Percentiles rank a stretch among this genome's conserved stretches.
phyloP scores from a whole-genome alignment of 2,797 vertebrate species.

The Linurgus olivaceus region DNA sequence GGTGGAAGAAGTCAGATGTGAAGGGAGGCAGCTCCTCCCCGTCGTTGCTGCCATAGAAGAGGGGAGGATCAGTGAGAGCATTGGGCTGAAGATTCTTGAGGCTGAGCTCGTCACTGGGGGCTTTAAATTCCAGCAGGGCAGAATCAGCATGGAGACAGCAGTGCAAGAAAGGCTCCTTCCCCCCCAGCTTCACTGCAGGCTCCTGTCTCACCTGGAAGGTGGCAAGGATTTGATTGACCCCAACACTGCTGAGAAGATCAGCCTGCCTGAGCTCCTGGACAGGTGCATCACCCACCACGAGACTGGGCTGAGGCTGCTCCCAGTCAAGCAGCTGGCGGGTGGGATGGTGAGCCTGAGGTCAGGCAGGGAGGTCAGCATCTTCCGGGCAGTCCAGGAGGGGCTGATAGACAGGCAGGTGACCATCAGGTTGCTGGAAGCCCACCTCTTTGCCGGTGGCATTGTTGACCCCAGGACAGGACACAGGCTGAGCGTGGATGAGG shows the following conservation, averaged over 20 bases:
- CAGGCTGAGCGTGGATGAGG: conserved; percentile 83
- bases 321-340: conserved; percentile 86
- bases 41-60: conserved; percentile 79
- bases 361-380: conserved; percentile 87
- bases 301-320: conserved; percentile 84
- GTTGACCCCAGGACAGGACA: conserved; percentile 89
- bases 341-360: conserved; percentile 87
- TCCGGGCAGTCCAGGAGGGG: conserved; percentile 89
- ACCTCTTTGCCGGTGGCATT: conserved; percentile 94
- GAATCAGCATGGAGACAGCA: conserved; percentile 80
- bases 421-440: conserved; percentile 87
- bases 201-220: conserved; percentile 74
- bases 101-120: conserved; percentile 82
- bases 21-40: conserved; percentile 69
- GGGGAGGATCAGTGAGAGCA: conserved; percentile 79
- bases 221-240: conserved; percentile 88
- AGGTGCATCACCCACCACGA: conserved; percentile 82
- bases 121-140: conserved; percentile 68
- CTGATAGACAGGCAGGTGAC: conserved; percentile 87
- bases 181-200: conserved; percentile 67
- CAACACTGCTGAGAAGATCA: conserved; percentile 88
- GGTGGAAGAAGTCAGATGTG: conserved; percentile 56
- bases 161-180: conserved; percentile 75
- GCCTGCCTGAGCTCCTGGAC: conserved; percentile 80
- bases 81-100: conserved; percentile 86